Evolutionary conservation across 2,888 invertebrate species (phyloP).

Genomic region (Trachelus iudaicus): DNA sequence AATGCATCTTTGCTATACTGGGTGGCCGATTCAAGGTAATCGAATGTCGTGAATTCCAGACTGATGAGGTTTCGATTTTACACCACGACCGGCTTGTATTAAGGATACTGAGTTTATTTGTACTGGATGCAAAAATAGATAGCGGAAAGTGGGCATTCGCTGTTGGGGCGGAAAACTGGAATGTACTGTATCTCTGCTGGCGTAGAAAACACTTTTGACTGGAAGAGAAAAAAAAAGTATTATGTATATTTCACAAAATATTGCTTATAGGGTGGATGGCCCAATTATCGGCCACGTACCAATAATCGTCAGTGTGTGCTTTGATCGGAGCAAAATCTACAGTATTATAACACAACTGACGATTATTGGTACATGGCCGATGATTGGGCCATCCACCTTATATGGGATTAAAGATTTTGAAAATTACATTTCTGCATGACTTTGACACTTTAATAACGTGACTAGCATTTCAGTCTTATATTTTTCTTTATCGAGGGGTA

Average conservation of each 20-base stretch:
- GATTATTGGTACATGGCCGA: too few species aligned
- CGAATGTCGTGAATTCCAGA: not conserved
- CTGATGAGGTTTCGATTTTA: constrained; percentile 6
- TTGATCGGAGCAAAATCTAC: too few species aligned
- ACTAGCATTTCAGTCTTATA: not conserved
- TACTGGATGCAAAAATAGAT: constrained; percentile 11
- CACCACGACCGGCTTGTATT: constrained; percentile 8
- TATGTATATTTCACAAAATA: not conserved
- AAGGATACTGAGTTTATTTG: constrained; percentile 10
- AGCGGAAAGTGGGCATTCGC: not conserved
- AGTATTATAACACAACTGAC: too few species aligned
- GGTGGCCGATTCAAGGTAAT: not conserved
- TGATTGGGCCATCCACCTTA: too few species aligned
- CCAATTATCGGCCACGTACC: too few species aligned
- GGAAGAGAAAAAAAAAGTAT: not conserved
- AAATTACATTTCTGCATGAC: not conserved
- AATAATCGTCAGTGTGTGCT: too few species aligned
- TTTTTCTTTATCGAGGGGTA: not conserved
- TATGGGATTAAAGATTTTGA: not conserved
- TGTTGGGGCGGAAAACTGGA: not conserved
- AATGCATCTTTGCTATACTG: not conserved
- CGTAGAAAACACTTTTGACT: not conserved
- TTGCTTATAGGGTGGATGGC: not conserved
- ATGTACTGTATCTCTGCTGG: not conserved
- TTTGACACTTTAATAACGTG: not conserved